Evolutionary conservation across 2,113 vertebrate genomes (phyloP).

Genomic region (human): GRCh38 chr1:41378501-41379000

Average conservation of each 20-base stretch:
- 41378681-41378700: not conserved
- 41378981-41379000: too few species aligned
- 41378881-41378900: too few species aligned
- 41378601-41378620: not conserved
- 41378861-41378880: too few species aligned
- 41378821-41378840: constrained; percentile 20
- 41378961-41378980: too few species aligned
- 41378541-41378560: not conserved
- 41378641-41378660: not conserved
- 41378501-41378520: not conserved
- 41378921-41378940: too few species aligned
- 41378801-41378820: not conserved
- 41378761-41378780: constrained; percentile 43
- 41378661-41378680: not conserved
- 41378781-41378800: not conserved
- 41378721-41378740: constrained; percentile 34
- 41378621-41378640: constrained; percentile 6
- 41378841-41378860: not conserved
- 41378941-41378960: too few species aligned
- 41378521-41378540: not conserved
- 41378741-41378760: not conserved
- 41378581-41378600: not conserved
- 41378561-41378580: not conserved
- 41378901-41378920: too few species aligned
- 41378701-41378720: not conserved